These are phyloP conservation scores for Rhadinocentrus ornatus DNA, from an alignment of 2,797 vertebrate genomes.

Conservation along the genomic window DNA sequence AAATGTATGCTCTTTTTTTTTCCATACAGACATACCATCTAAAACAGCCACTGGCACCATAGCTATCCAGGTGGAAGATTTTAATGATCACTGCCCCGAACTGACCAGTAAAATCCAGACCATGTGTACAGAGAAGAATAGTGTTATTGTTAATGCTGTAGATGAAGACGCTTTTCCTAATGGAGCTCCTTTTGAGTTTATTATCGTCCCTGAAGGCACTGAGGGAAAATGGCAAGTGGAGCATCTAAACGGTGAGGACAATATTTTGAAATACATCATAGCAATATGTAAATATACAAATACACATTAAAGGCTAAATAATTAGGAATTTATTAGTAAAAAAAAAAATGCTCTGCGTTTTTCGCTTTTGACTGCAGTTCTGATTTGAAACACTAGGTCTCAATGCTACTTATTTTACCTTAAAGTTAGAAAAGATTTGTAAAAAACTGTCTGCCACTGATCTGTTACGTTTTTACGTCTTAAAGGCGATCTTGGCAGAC, in stretches of 20 bases:
- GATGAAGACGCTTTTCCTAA: slow-evolving; percentile 86
- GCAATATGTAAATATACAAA: neutral
- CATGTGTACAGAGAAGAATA: slow-evolving; percentile 76
- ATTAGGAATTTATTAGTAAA: no score
- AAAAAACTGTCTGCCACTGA: neutral
- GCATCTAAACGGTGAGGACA: slow-evolving; percentile 84
- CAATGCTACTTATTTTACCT: no score
- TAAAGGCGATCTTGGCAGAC: neutral
- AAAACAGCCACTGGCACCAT: slow-evolving; percentile 88
- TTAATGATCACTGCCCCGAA: slow-evolving; percentile 89
- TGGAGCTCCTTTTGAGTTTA: slow-evolving; percentile 86
- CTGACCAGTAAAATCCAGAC: slow-evolving; percentile 71
- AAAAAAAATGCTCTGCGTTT: no score
- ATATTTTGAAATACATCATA: neutral
- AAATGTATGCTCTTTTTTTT: slow-evolving; percentile 1
- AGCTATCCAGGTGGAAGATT: slow-evolving; percentile 69
- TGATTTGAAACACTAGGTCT: no score
- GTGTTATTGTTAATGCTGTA: slow-evolving; percentile 81
- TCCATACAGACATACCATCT: slow-evolving; percentile 73
- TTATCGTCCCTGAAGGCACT: slow-evolving; percentile 78
- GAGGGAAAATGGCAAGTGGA: slow-evolving; percentile 83
- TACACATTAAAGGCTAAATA: no score
- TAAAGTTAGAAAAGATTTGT: neutral
- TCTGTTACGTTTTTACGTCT: neutral
- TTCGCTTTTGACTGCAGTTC: no score